A percentile compares a stretch with the other conserved stretches of the same genome.
Evolutionary conservation across 2,797 vertebrate species (phyloP).

Genomic region (Avahi laniger): DNA sequence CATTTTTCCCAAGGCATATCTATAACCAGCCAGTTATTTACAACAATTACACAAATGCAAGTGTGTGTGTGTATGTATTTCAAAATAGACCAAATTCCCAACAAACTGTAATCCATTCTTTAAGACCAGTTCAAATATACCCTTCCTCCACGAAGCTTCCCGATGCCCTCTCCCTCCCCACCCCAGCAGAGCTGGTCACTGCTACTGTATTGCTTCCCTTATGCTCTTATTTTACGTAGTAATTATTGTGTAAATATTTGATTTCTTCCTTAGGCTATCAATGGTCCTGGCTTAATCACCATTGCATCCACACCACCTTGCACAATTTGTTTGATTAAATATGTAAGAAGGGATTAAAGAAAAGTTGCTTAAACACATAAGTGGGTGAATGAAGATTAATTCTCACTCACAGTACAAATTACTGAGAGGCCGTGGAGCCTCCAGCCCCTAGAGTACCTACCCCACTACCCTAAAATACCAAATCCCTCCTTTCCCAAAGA

Average conservation of each 20-base stretch:
- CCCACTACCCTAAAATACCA: not conserved
- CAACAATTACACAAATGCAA: not conserved
- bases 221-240: not conserved
- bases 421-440: not conserved
- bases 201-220: not conserved
- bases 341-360: not conserved
- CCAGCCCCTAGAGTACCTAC: not conserved
- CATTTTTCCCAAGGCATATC: not conserved
- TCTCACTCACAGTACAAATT: not conserved
- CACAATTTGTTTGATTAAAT: not conserved
- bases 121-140: not conserved
- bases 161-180: not conserved
- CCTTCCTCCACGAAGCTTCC: not conserved
- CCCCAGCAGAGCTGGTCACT: not conserved
- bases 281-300: not conserved
- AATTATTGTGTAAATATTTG: not conserved
- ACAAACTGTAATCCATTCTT: not conserved
- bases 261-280: not conserved
- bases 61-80: not conserved
- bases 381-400: not conserved
- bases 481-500: not conserved
- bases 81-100: not conserved
- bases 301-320: not conserved
- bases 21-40: not conserved
- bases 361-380: not conserved